phyloP scores from a whole-genome alignment of 2,113 vertebrate genomes.

The Ochotona curzoniae region DNA sequence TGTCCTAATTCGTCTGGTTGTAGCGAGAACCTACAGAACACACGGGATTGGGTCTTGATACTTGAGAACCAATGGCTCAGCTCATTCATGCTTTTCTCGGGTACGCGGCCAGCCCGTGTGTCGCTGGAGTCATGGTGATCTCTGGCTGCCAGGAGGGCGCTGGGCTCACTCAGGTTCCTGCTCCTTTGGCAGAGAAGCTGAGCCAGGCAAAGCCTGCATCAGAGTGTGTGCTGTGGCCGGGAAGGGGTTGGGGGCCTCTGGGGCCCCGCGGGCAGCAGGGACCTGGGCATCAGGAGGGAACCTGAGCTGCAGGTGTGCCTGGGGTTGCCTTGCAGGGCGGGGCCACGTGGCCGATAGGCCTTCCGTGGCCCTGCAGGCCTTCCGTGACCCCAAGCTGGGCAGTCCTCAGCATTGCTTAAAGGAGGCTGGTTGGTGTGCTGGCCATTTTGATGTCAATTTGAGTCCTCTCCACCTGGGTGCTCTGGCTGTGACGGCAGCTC shows the following conservation, averaged over 20 bases:
- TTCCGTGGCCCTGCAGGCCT: too few species aligned
- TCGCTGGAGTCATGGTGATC: neutral
- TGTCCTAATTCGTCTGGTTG: neutral
- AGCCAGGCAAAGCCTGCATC: neutral
- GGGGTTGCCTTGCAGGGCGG: too few species aligned
- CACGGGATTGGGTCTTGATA: constrained; percentile 5
- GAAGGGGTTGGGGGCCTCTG: too few species aligned
- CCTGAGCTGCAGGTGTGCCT: too few species aligned
- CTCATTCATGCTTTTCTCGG: neutral
- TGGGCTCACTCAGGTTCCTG: neutral
- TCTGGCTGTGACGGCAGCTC: neutral
- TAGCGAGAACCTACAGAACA: neutral
- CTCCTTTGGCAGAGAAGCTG: neutral
- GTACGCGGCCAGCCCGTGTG: neutral
- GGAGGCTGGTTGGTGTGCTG: neutral
- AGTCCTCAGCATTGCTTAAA: too few species aligned
- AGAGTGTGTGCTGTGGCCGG: accelerated
- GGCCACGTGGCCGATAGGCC: too few species aligned
- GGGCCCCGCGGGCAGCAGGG: too few species aligned
- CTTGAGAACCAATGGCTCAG: neutral
- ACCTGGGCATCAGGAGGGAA: too few species aligned
- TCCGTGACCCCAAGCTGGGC: too few species aligned
- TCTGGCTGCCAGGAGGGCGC: neutral
- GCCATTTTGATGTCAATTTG: neutral
- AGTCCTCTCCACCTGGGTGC: neutral